Percentiles rank a stretch among this genome's conserved stretches.
Evolutionary conservation across 1,140 invertebrate genomes (phyloP).

Genomic region (Philotrypesis tridentata): DNA sequence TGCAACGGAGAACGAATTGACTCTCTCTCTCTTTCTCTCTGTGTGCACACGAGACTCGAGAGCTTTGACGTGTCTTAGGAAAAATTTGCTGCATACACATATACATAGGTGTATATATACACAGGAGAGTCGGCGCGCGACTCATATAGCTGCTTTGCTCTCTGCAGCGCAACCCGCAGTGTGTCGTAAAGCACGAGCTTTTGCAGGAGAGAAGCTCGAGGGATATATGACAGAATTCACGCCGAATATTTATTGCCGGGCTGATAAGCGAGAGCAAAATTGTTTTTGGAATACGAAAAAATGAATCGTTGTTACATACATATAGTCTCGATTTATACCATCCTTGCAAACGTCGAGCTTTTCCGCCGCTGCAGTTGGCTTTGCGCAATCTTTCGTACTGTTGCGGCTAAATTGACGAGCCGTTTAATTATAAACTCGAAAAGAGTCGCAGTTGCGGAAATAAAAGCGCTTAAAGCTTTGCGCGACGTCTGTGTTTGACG

Average conservation of each 20-base stretch:
- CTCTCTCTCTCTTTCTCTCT: too few relatives aligned
- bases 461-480: neutral
- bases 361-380: too few relatives aligned
- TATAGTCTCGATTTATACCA: too few relatives aligned
- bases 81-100: too few relatives aligned
- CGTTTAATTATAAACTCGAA: neutral
- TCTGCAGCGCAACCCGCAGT: too few relatives aligned
- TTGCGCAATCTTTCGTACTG: neutral
- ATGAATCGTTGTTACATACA: too few relatives aligned
- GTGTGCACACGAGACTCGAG: neutral
- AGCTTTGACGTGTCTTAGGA: too few relatives aligned
- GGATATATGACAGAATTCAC: neutral
- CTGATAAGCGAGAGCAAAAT: neutral
- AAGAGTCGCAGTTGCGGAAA: neutral
- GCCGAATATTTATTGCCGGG: neutral
- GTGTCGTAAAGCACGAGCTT: neutral
- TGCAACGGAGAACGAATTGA: neutral
- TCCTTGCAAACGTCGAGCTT: too few relatives aligned
- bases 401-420: neutral
- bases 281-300: neutral
- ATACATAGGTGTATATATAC: too few relatives aligned
- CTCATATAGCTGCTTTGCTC: too few relatives aligned
- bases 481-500: too few relatives aligned
- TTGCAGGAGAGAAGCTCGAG: neutral
- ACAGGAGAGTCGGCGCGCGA: too few relatives aligned